phyloP scores from a whole-genome alignment of 2,888 invertebrate genomes.

The Cloeon dipterum region DNA sequence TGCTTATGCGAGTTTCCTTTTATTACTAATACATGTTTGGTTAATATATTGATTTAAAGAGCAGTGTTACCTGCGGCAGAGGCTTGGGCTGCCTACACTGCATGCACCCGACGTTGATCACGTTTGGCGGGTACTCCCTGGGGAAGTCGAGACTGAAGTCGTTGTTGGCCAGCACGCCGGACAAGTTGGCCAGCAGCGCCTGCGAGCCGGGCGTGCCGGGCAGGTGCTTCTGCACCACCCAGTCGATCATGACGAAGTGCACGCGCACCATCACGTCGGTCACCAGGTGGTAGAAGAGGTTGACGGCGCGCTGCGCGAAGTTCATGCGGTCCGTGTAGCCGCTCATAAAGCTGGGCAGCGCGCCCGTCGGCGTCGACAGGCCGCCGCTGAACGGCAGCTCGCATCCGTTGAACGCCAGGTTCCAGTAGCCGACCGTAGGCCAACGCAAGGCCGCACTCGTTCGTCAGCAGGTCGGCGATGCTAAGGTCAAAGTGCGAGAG shows the following conservation, averaged over 20 bases:
- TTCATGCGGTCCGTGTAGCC: constrained; percentile 11
- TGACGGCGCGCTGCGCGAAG: constrained; percentile 12
- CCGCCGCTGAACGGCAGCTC: constrained; percentile 14
- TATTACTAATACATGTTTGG: background rate
- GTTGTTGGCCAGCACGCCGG: constrained; percentile 16
- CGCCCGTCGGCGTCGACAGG: constrained; percentile 10
- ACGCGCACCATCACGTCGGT: constrained; percentile 12
- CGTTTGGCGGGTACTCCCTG: constrained; percentile 16
- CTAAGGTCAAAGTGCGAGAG: constrained; percentile 12
- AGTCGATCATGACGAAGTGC: constrained; percentile 11
- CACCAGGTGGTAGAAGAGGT: constrained; percentile 10
- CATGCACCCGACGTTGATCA: constrained; percentile 19
- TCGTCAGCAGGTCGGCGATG: constrained; percentile 14
- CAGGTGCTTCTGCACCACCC: constrained; percentile 11
- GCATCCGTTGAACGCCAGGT: constrained; percentile 13
- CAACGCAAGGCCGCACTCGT: constrained; percentile 14
- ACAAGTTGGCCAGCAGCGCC: constrained; percentile 12
- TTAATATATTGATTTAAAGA: background rate
- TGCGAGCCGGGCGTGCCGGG: constrained; percentile 12
- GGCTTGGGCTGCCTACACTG: constrained; percentile 17
- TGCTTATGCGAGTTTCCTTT: too few relatives aligned
- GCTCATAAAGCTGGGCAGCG: constrained; percentile 13
- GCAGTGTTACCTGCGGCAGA: constrained; percentile 14
- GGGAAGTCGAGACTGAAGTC: constrained; percentile 18
- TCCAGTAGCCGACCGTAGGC: constrained; percentile 15